Conservation (phyloP, 2,888 invertebrate species). For the Agriopis leucophaearia region DNA sequence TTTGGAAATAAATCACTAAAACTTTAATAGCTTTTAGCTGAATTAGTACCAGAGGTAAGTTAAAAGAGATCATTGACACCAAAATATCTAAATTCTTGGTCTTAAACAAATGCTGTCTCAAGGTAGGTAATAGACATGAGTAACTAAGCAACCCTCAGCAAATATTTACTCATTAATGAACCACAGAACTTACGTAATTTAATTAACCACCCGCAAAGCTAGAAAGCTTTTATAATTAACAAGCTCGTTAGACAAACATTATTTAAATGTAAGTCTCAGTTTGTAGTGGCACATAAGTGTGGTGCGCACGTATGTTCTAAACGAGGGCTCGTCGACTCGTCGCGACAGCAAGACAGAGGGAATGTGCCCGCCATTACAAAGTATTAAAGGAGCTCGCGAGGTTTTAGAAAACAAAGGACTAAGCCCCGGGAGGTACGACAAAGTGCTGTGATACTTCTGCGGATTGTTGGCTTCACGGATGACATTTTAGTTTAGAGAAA, state of each 20-base stretch:
- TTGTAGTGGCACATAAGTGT: conserved; percentile 30
- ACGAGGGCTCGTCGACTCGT: conserved; percentile 37
- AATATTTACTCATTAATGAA: conserved; percentile 33
- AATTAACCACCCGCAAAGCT: conserved; percentile 36
- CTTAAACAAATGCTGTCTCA: conserved; percentile 19
- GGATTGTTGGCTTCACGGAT: conserved; percentile 69
- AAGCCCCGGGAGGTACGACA: conserved; percentile 72
- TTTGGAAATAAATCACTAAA: no score
- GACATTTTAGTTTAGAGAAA: conserved; percentile 73
- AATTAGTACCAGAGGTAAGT: not conserved
- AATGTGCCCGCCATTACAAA: conserved; percentile 75
- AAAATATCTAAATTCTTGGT: conserved; percentile 23
- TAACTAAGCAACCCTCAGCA: conserved; percentile 24
- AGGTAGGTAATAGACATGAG: conserved; percentile 29
- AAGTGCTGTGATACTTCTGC: conserved; percentile 75
- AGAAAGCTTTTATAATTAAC: conserved; percentile 40
- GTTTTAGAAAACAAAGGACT: conserved; percentile 79
- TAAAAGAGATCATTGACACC: conserved; percentile 12
- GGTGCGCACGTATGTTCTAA: conserved; percentile 24
- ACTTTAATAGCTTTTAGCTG: not conserved
- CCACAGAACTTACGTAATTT: conserved; percentile 35
- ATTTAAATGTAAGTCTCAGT: conserved; percentile 37
- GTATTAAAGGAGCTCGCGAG: conserved; percentile 74
- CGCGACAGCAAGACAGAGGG: conserved; percentile 61
- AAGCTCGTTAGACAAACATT: conserved; percentile 40